Evolutionary conservation across 2,888 invertebrate genomes (phyloP).

Genomic region (Eristalis arbustorum): DNA sequence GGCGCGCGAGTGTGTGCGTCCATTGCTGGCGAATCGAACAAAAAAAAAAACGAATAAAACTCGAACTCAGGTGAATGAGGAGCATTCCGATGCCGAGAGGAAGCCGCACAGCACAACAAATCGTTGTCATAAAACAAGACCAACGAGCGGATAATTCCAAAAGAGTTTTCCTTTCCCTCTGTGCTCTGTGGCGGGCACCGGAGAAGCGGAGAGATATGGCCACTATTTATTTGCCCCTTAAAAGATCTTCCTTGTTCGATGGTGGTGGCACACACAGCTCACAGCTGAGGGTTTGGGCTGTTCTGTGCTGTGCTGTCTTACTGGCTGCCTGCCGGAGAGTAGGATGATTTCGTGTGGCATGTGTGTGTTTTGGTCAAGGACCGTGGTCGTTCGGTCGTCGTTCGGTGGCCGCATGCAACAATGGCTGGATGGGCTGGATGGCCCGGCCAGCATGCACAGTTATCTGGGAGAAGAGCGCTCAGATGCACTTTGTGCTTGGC

Average conservation of each 20-base stretch:
- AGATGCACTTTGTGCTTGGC: constrained; percentile 17
- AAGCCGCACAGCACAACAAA: constrained; percentile 66
- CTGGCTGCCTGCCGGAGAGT: constrained; percentile 4
- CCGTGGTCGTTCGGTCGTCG: background rate
- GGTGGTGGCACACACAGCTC: constrained; percentile 48
- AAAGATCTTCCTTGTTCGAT: constrained; percentile 69
- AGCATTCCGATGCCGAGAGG: constrained; percentile 65
- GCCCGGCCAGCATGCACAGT: constrained; percentile 46
- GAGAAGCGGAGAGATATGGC: constrained; percentile 50
- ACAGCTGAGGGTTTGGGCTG: constrained; percentile 31
- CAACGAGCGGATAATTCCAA: constrained; percentile 69
- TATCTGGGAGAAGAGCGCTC: constrained; percentile 31
- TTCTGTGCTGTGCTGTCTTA: background rate
- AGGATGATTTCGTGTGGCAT: constrained; percentile 41
- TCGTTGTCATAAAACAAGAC: constrained; percentile 70
- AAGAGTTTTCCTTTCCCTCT: constrained; percentile 54
- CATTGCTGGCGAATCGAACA: constrained; percentile 51
- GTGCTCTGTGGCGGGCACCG: background rate
- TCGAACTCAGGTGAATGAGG: constrained; percentile 66
- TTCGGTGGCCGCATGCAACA: constrained; percentile 22
- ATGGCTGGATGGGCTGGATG: background rate
- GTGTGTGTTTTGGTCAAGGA: constrained; percentile 33
- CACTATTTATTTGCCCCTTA: constrained; percentile 70
- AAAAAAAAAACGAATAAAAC: constrained; percentile 66
- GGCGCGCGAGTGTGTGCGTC: constrained; percentile 16